These are phyloP conservation scores for Abrostola triplasia DNA, from an alignment of 2,888 invertebrate genomes.

Conservation along the genomic window DNA sequence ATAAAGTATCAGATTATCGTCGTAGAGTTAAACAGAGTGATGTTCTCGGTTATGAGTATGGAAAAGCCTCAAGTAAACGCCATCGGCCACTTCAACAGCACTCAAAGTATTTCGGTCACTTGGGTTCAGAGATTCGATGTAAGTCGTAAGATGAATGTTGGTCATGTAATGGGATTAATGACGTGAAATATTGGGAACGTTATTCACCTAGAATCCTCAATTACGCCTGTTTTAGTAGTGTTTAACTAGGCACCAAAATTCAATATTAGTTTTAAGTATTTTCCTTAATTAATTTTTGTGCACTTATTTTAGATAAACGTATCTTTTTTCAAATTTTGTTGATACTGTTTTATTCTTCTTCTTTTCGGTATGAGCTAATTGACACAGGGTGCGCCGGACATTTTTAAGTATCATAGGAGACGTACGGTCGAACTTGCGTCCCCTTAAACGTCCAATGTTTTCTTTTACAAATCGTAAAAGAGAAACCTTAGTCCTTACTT, in stretches of 20 bases:
- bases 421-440: too few relatives aligned
- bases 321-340: too few relatives aligned
- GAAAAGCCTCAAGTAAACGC: slow-evolving; percentile 3
- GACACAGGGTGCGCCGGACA: too few relatives aligned
- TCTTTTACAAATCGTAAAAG: background rate
- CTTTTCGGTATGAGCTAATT: too few relatives aligned
- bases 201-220: background rate
- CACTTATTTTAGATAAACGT: too few relatives aligned
- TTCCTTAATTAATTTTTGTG: too few relatives aligned
- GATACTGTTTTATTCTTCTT: too few relatives aligned
- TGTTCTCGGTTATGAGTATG: background rate
- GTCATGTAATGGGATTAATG: slow-evolving; percentile 5
- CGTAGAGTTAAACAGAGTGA: background rate
- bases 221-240: background rate
- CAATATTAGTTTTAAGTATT: too few relatives aligned
- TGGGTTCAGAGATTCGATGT: slow-evolving; percentile 4
- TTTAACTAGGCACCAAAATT: too few relatives aligned
- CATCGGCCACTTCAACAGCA: slow-evolving; percentile 1
- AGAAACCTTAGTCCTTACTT: background rate
- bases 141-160: background rate
- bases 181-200: background rate
- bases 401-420: too few relatives aligned
- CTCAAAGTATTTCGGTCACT: slow-evolving; percentile 1
- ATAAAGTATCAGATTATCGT: slow-evolving; percentile 6
- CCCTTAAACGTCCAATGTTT: too few relatives aligned